Base-by-base conservation (phyloP, 2,797 vertebrate genomes). In the Helicolenus hilgendorfi region DNA sequence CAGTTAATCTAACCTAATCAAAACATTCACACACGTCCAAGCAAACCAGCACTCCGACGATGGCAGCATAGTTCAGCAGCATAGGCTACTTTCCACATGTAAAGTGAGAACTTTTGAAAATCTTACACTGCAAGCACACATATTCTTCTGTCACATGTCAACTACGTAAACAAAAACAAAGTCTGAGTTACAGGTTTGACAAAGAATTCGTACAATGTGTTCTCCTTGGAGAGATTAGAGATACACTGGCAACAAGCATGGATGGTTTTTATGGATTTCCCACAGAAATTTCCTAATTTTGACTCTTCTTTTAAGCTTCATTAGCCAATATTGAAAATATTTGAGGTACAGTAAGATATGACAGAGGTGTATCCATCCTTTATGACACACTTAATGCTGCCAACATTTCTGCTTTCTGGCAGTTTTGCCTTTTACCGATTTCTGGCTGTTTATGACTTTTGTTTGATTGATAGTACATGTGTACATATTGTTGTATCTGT, bases 1-100 rank as follows among this genome's bases (percentile, higher is more conserved):
- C 15, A 71, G 71, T 72, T 84, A 60, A 88, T 88, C 64, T 65
- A 45, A 82, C 45, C 77, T 20, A 67, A 89, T 79, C 67, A 81
- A 90, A 81, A 78, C 49, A 70, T 74, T 79, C 60, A 88, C 70
- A 76, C 60, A 70, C 2, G 2, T 63, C 36, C 29, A 20, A 18
- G 45, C 65, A 60, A 77, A 72, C 45, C 49, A 56, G 63, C 31
- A 13, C 14, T 10, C 55, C 6, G 5, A 36, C 4, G 11, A 31
- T 27, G 65, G 45, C 18, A 11, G 27, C 68, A 29, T 0, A 60
- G 24, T 60, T 53, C 7, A 55, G 81, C 56, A 58, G 27, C 45
- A 26, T 4, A 4, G 11, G 38, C 31, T 20, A 77, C 26, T 24
- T 49, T 38, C 1, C 10, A 65, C 49, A 72, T 65, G 36, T 22